A percentile compares a stretch with the other conserved stretches of the same genome.
Conservation (phyloP, 2,113 vertebrate species). For the Motacilla alba region DNA sequence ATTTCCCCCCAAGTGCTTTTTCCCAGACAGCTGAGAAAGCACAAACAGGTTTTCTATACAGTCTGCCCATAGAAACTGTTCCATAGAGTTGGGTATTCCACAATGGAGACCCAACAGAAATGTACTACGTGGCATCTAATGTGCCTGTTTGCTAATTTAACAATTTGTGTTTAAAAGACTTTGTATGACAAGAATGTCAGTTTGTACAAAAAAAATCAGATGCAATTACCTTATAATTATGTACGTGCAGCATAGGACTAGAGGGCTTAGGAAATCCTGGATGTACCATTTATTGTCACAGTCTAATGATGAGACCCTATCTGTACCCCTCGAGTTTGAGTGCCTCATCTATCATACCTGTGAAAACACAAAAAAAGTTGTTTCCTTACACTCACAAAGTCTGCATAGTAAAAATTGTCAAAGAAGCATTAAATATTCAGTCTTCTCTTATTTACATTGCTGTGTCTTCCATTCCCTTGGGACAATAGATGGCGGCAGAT, state of each 20-base stretch:
- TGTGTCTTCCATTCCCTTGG: not conserved
- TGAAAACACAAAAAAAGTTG: not conserved
- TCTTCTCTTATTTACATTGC: not conserved
- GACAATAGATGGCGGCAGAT: slow-evolving; percentile 26
- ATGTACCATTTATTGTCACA: not conserved
- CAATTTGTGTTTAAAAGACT: not conserved
- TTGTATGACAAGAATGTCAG: not conserved
- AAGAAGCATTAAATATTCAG: not conserved
- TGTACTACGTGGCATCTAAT: not conserved
- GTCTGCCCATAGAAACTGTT: not conserved
- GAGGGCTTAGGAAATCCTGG: not conserved
- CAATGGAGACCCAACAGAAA: not conserved
- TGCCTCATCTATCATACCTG: not conserved
- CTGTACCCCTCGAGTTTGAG: not conserved
- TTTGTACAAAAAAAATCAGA: not conserved
- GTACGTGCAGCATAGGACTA: not conserved
- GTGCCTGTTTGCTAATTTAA: not conserved
- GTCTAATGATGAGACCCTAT: not conserved
- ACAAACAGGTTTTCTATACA: not conserved
- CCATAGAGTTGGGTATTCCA: not conserved
- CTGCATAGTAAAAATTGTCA: slow-evolving; percentile 3
- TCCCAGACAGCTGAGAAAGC: not conserved
- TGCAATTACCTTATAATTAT: not conserved
- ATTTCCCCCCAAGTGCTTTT: not conserved
- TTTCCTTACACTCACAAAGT: not conserved